Percentiles rank a stretch among this genome's conserved stretches.
Conservation (phyloP, 2,113 vertebrate genomes). For the Austrofundulus limnaeus region DNA sequence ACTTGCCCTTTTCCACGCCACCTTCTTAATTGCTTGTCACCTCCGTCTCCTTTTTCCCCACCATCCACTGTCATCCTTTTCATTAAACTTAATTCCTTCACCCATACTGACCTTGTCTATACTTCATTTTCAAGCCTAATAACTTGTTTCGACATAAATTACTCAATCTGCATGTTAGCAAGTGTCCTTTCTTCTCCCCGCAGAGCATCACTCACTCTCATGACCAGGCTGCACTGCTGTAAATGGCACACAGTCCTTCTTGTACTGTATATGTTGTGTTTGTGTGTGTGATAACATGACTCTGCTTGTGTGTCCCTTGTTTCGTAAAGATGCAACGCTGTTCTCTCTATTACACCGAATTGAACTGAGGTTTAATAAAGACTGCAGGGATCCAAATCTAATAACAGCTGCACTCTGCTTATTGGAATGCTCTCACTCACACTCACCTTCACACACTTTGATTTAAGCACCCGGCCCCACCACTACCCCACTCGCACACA, state of each 20-base stretch:
- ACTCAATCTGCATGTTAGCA: neutral
- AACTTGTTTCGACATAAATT: neutral
- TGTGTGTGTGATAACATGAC: constrained; percentile 21
- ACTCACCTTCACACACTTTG: constrained; percentile 48
- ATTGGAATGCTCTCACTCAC: constrained; percentile 61
- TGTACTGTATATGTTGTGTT: neutral
- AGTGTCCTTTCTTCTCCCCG: neutral
- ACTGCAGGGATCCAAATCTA: constrained; percentile 67
- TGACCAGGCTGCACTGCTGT: constrained; percentile 6
- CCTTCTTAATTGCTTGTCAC: constrained; percentile 33
- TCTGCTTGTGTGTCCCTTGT: constrained; percentile 31
- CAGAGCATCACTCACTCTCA: neutral
- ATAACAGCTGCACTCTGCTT: constrained; percentile 71
- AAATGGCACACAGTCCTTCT: neutral
- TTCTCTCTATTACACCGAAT: constrained; percentile 54
- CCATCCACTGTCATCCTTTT: constrained; percentile 12
- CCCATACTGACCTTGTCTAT: neutral
- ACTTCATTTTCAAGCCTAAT: neutral
- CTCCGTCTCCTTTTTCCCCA: constrained; percentile 9
- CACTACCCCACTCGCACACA: constrained; percentile 4
- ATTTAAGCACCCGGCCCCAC: constrained; percentile 20
- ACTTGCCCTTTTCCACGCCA: constrained; percentile 28
- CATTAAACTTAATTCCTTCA: constrained; percentile 1
- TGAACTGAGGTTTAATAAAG: constrained; percentile 71
- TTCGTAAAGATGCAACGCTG: constrained; percentile 56